Evolutionary conservation across 2,113 vertebrate species (phyloP).

Genomic region (Anarhynchus alexandrinus): DNA sequence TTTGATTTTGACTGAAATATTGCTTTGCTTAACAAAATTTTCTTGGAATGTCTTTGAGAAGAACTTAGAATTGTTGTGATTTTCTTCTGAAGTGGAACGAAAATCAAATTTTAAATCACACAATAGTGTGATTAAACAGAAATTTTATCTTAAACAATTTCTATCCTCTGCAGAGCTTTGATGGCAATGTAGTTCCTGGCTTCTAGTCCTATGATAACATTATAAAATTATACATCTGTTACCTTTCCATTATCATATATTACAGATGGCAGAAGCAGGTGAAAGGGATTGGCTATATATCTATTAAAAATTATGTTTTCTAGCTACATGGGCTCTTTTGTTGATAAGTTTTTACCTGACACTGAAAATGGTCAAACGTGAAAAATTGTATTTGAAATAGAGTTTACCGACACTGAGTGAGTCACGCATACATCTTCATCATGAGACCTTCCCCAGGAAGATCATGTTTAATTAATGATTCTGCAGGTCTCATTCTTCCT

Average conservation of each 20-base stretch:
- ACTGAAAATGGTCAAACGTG: not conserved
- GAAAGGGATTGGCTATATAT: not conserved
- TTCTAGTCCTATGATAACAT: not conserved
- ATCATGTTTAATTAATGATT: conserved; percentile 32
- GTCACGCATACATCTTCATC: not conserved
- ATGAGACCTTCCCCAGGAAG: not conserved
- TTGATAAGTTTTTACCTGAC: not conserved
- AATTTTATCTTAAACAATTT: not conserved
- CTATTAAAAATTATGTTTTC: not conserved
- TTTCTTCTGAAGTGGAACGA: not conserved
- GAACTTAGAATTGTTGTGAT: not conserved
- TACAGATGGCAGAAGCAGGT: not conserved
- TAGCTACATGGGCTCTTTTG: not conserved
- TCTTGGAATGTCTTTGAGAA: not conserved
- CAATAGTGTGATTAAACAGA: not conserved
- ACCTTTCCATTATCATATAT: not conserved
- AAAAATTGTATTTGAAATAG: not conserved
- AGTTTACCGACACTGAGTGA: not conserved
- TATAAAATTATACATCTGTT: not conserved
- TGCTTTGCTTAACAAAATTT: not conserved
- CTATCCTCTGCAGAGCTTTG: not conserved
- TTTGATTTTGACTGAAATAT: not conserved
- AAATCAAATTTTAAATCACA: not conserved
- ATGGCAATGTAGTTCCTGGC: not conserved
- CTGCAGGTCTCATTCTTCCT: not conserved